Evolutionary conservation across 2,113 vertebrate genomes (phyloP), one percentile per base, ranked within the genome.

Genomic region (Thalassoma bifasciatum): DNA sequence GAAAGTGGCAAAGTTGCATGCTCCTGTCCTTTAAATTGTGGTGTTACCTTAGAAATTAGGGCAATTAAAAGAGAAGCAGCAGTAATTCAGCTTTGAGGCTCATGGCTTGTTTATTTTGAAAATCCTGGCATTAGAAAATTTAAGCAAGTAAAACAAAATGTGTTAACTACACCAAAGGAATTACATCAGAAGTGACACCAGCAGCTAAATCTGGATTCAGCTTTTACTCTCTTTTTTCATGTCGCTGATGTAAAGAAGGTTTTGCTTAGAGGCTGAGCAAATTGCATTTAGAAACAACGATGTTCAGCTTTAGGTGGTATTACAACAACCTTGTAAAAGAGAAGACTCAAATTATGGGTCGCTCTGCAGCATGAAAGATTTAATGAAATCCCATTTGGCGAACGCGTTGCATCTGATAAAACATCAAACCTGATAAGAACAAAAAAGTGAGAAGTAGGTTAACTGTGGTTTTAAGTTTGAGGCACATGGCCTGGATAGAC

Each of bases 381-480:
- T 74, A 23, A 30, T 60, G 44, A 16, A 7, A 69, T 47, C 66
- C 16, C 53, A 54, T 59, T 49, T 75, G 61, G 49, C 23, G 50
- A 66, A 76, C 21, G 14, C 56, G 49, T 56, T 53, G 30, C 26
- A 46, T 75, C 54, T 66, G 37, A 61, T 61, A 71, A 26, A 49
- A 21, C 49, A 64, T 52, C 26, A 51, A 62, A 66, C 22, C 52
- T 49, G 19, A 30, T 30, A 30, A 30, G 30, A 30, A 30, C 47
- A 52, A 77, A 44, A 54, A 67, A 46, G 53, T 19, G 49, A 62
- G 59, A 78, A 74, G 21, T 73, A 56, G 53, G 64, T 59, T 73
- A 57, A 57, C 51, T 4, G 23, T 22, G 36, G 58, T 76, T 72
- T 19, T 13, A 46, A 65, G 36, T 60, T n/a, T 69, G 40, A 40